Conservation (phyloP, 2,797 vertebrate genomes). For the Pangasius macronema region DNA sequence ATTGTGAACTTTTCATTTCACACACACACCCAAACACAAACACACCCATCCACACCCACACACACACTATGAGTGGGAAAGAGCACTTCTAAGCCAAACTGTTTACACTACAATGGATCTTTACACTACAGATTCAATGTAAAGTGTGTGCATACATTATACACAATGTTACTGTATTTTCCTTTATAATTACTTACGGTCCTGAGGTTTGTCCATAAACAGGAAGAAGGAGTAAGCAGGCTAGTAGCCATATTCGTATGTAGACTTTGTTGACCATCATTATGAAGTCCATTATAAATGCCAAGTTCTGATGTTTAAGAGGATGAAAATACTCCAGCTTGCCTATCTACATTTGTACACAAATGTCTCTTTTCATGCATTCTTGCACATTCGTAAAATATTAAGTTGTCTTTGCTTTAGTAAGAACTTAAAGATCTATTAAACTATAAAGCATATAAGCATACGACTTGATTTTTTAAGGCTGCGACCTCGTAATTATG, state of each 20-base stretch:
- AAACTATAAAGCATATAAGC: neutral
- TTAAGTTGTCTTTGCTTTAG: neutral
- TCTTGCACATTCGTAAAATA: neutral
- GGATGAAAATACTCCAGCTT: neutral
- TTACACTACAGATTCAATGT: neutral
- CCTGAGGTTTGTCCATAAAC: slow-evolving; percentile 27
- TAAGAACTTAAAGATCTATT: neutral
- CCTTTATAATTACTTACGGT: slow-evolving; percentile 40
- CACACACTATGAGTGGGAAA: too few species aligned
- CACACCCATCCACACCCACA: too few species aligned
- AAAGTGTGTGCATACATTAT: neutral
- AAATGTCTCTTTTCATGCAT: neutral
- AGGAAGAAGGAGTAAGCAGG: slow-evolving; percentile 22
- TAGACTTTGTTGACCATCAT: slow-evolving; percentile 13
- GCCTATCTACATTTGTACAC: neutral
- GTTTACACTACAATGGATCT: neutral
- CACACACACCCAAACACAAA: too few species aligned
- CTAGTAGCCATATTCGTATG: slow-evolving; percentile 15
- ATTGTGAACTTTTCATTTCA: too few species aligned
- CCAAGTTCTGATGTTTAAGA: neutral
- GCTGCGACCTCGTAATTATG: neutral
- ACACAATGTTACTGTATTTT: neutral
- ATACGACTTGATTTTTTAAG: neutral
- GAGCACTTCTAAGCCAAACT: neutral
- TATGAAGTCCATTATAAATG: neutral